Evolutionary conservation across 1,140 invertebrate genomes (phyloP).

Genomic region (Drosophila nigrodunni): DNA sequence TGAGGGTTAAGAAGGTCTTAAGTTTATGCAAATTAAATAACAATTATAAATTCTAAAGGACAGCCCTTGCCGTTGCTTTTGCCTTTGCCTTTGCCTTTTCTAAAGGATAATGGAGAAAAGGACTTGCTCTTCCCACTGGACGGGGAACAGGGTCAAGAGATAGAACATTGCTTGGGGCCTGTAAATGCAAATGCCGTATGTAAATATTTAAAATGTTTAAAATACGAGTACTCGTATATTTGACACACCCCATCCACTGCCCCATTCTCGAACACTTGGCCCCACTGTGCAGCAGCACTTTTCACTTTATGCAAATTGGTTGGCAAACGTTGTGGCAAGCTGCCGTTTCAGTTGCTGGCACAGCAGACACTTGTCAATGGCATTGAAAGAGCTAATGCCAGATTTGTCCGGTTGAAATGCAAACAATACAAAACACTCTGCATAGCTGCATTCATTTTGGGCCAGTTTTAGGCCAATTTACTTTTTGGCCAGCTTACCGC

Average conservation of each 20-base stretch:
- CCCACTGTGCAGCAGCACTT: conserved; percentile 17
- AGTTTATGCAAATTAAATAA: conserved; percentile 79
- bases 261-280: conserved; percentile 8
- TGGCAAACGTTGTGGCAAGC: conserved; percentile 36
- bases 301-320: conserved; percentile 38
- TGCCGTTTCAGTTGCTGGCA: conserved; percentile 16
- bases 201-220: conserved; percentile 75
- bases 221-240: conserved; percentile 37
- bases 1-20: conserved; percentile 35
- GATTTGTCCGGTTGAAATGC: conserved; percentile 32
- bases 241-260: conserved; percentile 20
- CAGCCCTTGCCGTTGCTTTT: conserved; percentile 23
- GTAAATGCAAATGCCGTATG: conserved; percentile 63
- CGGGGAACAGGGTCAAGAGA: conserved; percentile 32
- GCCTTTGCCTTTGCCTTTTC: neutral
- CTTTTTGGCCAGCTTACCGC: conserved; percentile 36
- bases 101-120: neutral
- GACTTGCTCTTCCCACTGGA: neutral
- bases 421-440: conserved; percentile 17
- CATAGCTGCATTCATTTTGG: conserved; percentile 33
- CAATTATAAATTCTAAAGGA: conserved; percentile 74
- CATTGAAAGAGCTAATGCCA: conserved; percentile 45
- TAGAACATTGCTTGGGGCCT: conserved; percentile 54
- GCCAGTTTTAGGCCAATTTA: conserved; percentile 35
- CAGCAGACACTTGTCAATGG: conserved; percentile 49